Conservation (phyloP, 2,888 invertebrate genomes). For the Lampropteryx suffumata region DNA sequence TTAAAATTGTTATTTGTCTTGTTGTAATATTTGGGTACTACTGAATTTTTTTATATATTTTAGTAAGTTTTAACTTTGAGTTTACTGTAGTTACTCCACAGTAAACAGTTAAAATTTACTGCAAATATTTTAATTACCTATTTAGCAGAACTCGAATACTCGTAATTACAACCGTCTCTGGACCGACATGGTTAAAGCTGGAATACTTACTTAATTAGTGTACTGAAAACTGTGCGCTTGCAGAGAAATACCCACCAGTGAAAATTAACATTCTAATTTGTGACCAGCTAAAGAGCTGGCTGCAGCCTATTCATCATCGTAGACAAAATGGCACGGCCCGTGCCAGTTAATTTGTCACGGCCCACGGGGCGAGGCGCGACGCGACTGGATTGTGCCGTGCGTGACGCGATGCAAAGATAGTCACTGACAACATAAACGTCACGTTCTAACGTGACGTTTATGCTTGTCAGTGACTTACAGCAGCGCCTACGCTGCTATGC, state of each 20-base stretch:
- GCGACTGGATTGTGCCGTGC: too few relatives aligned
- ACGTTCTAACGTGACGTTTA: too few relatives aligned
- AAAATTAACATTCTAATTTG: slow-evolving; percentile 27
- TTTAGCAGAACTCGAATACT: background rate
- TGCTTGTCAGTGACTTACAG: too few relatives aligned
- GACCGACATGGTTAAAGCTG: slow-evolving; percentile 3
- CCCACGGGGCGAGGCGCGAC: background rate
- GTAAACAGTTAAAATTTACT: too few relatives aligned
- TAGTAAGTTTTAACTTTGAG: too few relatives aligned
- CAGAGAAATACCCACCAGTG: slow-evolving; percentile 6
- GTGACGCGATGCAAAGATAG: too few relatives aligned
- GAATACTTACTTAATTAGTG: slow-evolving; percentile 3
- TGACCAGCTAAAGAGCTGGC: slow-evolving; percentile 17
- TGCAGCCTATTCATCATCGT: slow-evolving; percentile 24
- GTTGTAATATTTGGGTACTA: too few relatives aligned
- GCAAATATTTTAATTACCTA: background rate
- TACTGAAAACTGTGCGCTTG: slow-evolving; percentile 8
- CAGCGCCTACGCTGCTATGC: too few relatives aligned
- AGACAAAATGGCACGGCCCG: slow-evolving; percentile 23
- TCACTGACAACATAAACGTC: too few relatives aligned
- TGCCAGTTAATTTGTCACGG: slow-evolving; percentile 26
- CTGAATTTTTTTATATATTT: too few relatives aligned
- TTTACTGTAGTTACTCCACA: too few relatives aligned
- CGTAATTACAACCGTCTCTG: background rate
- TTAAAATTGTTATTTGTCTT: too few relatives aligned